Conservation (phyloP, 1,140 invertebrate species). For the Philotrypesis tridentata region DNA sequence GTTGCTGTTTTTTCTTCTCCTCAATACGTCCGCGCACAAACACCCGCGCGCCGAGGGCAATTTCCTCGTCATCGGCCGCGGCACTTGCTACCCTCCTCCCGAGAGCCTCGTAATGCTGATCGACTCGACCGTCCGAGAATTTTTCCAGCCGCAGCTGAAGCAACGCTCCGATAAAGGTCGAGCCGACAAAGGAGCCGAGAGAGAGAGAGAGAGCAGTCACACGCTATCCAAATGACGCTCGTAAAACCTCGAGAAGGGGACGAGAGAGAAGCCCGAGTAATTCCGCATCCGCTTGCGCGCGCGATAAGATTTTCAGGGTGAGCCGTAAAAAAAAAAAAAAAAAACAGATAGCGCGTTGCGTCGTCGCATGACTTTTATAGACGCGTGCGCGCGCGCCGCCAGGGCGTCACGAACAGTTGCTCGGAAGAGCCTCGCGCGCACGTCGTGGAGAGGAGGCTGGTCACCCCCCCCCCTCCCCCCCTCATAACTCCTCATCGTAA, state of each 20-base stretch:
- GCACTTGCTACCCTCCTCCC: not conserved
- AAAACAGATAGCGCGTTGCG: not conserved
- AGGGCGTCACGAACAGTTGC: too few species aligned
- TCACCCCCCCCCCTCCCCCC: too few species aligned
- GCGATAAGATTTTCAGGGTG: constrained; percentile 14
- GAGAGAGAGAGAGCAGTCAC: not conserved
- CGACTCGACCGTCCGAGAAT: constrained; percentile 6
- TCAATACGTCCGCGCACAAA: not conserved
- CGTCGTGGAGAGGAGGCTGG: too few species aligned
- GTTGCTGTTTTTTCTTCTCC: not conserved
- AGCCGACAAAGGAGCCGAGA: not conserved
- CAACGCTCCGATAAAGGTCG: not conserved
- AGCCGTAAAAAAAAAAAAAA: constrained; percentile 24
- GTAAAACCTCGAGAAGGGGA: not conserved
- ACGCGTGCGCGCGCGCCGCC: not conserved
- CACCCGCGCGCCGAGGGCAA: too few species aligned
- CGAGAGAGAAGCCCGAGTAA: not conserved
- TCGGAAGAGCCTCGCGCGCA: too few species aligned
- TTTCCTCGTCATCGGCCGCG: not conserved
- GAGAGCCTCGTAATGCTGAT: constrained; percentile 1
- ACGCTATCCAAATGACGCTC: constrained; percentile 16
- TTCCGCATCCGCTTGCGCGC: constrained; percentile 8
- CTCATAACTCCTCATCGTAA: not conserved
- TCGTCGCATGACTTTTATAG: not conserved
- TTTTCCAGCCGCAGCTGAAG: not conserved